Percentiles rank a stretch among this genome's conserved stretches.
Conservation (phyloP, 2,888 invertebrate genomes). For the Lochmaea capreae region DNA sequence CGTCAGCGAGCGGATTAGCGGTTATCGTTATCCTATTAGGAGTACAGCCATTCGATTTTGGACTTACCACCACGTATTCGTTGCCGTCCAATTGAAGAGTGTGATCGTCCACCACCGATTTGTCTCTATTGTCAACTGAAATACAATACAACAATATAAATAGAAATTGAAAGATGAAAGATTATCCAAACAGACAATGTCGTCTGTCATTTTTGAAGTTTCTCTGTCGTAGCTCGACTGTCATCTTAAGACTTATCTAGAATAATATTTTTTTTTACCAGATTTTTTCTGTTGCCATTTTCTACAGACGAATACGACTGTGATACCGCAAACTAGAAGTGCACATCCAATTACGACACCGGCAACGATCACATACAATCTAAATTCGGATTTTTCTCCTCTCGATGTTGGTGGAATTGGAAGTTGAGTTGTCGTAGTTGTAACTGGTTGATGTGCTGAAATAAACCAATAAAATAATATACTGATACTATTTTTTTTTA, state of each 20-base stretch:
- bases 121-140: slow-evolving; percentile 51
- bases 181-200: background rate
- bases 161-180: no score
- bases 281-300: slow-evolving; percentile 67
- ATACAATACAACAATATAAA: no score
- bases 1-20: slow-evolving; percentile 78
- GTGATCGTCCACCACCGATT: slow-evolving; percentile 61
- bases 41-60: slow-evolving; percentile 62
- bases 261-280: slow-evolving; percentile 36
- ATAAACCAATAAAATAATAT: background rate
- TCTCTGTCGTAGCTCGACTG: no score
- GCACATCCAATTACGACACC: slow-evolving; percentile 67
- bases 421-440: slow-evolving; percentile 35
- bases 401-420: slow-evolving; percentile 41
- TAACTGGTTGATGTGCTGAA: slow-evolving; percentile 21
- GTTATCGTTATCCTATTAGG: slow-evolving; percentile 75
- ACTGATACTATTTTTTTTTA: slow-evolving; percentile 34
- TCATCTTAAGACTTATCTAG: background rate
- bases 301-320: slow-evolving; percentile 65
- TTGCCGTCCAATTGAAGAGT: slow-evolving; percentile 63
- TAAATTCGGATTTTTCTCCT: slow-evolving; percentile 46
- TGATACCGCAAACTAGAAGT: slow-evolving; percentile 63
- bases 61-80: slow-evolving; percentile 62
- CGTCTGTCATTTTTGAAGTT: background rate
- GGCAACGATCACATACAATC: slow-evolving; percentile 70